Evolutionary conservation across 2,113 vertebrate species (phyloP).

Genomic region (Motacilla tschutschensis): DNA sequence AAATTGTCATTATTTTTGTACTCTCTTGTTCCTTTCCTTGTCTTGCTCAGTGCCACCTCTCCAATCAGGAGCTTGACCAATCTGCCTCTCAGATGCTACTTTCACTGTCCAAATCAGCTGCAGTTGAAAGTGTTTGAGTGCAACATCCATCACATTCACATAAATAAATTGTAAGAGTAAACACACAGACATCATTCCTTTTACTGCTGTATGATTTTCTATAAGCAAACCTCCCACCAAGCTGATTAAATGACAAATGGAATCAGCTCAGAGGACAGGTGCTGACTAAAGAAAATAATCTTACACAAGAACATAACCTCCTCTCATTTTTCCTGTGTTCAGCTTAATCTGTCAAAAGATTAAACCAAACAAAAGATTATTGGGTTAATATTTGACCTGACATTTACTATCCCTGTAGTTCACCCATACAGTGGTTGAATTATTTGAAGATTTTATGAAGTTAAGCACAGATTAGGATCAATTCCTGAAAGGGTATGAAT

Average conservation of each 20-base stretch:
- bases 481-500: neutral
- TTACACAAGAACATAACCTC: neutral
- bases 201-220: neutral
- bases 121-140: neutral
- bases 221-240: neutral
- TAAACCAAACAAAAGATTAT: neutral
- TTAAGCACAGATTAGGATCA: neutral
- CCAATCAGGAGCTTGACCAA: neutral
- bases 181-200: rapidly evolving
- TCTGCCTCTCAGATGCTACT: neutral
- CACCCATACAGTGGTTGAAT: neutral
- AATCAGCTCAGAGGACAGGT: neutral
- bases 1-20: neutral
- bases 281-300: neutral
- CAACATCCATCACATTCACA: neutral
- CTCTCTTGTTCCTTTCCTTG: neutral
- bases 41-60: neutral
- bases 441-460: neutral
- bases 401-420: neutral
- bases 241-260: neutral
- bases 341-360: neutral
- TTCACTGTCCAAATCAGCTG: neutral
- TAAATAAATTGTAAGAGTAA: neutral
- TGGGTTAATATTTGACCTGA: neutral
- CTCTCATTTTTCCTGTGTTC: neutral